Percentiles rank a stretch among this genome's conserved stretches.
Conservation (phyloP, 1,140 invertebrate species). For the Akabosia matsudoensis region DNA sequence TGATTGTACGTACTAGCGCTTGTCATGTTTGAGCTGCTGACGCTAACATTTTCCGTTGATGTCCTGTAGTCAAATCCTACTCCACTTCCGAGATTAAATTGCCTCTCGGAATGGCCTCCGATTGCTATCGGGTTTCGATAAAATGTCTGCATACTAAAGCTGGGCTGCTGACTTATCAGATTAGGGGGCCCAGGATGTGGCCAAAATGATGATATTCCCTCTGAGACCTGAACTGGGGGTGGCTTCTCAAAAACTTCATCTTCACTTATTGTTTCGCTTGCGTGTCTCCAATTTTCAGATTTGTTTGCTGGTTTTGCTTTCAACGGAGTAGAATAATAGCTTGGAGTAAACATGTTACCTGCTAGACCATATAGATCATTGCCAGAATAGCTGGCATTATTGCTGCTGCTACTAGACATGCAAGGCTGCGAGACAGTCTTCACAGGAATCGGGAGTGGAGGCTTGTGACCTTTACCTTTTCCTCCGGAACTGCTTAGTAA, state of each 20-base stretch:
- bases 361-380: neutral
- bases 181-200: neutral
- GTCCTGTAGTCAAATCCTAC: neutral
- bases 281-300: neutral
- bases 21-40: conserved; percentile 2
- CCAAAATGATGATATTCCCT: neutral
- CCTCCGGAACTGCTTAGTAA: neutral
- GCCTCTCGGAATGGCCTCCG: neutral
- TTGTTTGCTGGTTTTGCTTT: neutral
- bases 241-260: neutral
- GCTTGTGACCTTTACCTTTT: neutral
- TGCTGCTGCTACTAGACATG: neutral
- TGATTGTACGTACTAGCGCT: neutral
- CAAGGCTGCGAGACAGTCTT: neutral
- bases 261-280: neutral
- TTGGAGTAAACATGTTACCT: neutral
- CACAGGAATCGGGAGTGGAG: neutral
- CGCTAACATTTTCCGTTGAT: neutral
- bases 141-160: neutral
- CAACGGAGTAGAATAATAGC: neutral
- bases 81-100: neutral
- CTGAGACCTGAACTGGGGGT: neutral
- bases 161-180: neutral
- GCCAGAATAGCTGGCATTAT: neutral
- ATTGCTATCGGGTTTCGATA: neutral